Conservation (phyloP, 2,113 vertebrate genomes). For the Amphiprion ocellaris region DNA sequence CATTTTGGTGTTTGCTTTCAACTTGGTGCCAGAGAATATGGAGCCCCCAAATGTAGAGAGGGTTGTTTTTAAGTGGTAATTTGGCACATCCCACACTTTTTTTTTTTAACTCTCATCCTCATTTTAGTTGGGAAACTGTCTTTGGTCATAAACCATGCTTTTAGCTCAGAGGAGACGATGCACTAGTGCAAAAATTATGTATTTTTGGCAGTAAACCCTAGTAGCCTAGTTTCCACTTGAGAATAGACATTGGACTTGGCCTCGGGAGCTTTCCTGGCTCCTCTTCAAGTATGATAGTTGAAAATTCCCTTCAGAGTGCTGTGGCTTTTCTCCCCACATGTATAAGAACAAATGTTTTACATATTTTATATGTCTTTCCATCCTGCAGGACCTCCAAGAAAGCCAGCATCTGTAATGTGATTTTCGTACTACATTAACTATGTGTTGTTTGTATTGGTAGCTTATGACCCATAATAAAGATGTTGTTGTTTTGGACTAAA, state of each 20-base stretch:
- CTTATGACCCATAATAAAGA: not conserved
- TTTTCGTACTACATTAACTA: not conserved
- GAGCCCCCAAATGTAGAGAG: constrained; percentile 68
- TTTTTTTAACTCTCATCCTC: constrained; percentile 54
- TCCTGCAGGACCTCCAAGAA: not conserved
- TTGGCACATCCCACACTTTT: constrained; percentile 61
- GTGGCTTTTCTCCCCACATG: constrained; percentile 30
- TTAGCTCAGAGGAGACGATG: constrained; percentile 33
- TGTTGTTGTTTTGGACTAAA: not conserved
- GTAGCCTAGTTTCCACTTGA: constrained; percentile 61
- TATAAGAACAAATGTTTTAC: constrained; percentile 38
- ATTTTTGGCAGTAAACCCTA: constrained; percentile 57
- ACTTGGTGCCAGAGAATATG: constrained; percentile 71
- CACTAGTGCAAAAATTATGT: constrained; percentile 47
- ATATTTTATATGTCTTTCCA: constrained; percentile 20
- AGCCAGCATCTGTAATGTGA: not conserved
- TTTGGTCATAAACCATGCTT: constrained; percentile 47
- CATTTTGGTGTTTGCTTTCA: constrained; percentile 79
- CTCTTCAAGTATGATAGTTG: constrained; percentile 58
- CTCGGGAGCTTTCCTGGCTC: constrained; percentile 58
- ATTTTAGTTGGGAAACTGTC: constrained; percentile 63
- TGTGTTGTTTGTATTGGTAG: not conserved
- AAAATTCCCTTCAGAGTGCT: constrained; percentile 44
- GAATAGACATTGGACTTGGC: constrained; percentile 45
- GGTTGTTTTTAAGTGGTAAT: constrained; percentile 79